Conservation (phyloP, 53 echinoderm and acorn worm species). For the Stichopus horrens region DNA sequence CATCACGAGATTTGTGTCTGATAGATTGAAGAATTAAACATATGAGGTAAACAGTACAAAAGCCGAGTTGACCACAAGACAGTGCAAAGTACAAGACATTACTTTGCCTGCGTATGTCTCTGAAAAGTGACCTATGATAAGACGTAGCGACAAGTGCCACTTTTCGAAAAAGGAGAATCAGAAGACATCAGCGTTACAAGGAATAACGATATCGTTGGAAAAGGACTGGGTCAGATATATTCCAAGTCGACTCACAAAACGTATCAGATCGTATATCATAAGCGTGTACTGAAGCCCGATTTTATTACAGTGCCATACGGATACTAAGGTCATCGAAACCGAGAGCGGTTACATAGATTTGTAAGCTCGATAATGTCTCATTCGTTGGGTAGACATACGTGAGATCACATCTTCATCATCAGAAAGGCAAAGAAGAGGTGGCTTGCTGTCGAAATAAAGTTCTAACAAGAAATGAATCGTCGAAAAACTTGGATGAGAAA, state of each 20-base stretch:
- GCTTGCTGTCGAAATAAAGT: no score
- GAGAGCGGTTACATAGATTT: no score
- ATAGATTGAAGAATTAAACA: constrained; percentile 58
- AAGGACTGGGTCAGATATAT: not conserved
- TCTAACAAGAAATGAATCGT: no score
- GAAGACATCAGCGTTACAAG: constrained; percentile 22
- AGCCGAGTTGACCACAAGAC: not conserved
- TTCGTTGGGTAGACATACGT: no score
- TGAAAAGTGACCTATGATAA: constrained; percentile 41
- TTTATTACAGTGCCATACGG: constrained; percentile 18
- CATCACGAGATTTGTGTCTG: constrained; percentile 48
- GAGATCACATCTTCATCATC: no score
- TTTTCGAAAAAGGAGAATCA: constrained; percentile 4
- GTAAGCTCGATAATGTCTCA: no score
- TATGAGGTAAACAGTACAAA: constrained; percentile 50
- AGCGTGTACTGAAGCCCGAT: constrained; percentile 26
- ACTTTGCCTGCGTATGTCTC: constrained; percentile 26
- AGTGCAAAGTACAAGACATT: constrained; percentile 55
- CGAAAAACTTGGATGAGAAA: no score
- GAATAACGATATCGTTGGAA: not conserved
- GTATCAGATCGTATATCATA: constrained; percentile 52
- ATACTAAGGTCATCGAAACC: not conserved
- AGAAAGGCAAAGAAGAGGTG: no score
- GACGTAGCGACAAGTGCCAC: constrained; percentile 25
- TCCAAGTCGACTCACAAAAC: not conserved